Percentiles rank a stretch among this genome's conserved stretches.
Conservation (phyloP, 2,113 vertebrate species). For the Dasyornis broadbenti region DNA sequence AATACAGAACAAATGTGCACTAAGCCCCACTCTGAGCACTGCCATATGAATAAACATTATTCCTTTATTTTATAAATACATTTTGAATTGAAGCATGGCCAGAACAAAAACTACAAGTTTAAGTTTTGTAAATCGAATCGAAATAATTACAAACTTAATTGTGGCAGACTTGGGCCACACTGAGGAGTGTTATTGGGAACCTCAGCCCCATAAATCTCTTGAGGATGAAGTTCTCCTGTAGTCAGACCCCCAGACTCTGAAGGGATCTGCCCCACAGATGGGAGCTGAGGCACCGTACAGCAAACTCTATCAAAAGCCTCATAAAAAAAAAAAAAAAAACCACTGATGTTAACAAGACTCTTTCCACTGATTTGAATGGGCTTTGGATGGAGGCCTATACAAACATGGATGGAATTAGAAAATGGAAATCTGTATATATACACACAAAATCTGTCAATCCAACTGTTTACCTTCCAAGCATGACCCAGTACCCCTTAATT, state of each 20-base stretch:
- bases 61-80: neutral
- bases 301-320: neutral
- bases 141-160: neutral
- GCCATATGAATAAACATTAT: neutral
- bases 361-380: neutral
- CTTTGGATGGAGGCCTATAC: neutral
- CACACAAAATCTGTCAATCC: neutral
- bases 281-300: neutral
- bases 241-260: neutral
- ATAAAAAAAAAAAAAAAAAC: constrained; percentile 20
- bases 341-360: neutral
- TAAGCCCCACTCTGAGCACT: neutral
- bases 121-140: neutral
- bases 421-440: neutral
- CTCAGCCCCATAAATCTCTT: neutral
- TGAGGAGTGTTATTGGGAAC: neutral
- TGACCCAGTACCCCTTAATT: neutral
- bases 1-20: neutral
- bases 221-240: neutral
- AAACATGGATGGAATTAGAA: neutral
- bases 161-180: neutral
- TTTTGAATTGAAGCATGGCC: neutral
- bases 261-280: neutral
- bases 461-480: neutral
- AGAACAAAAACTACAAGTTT: neutral